Conservation (phyloP, 2,888 invertebrate genomes). For the Dynastes grantii region DNA sequence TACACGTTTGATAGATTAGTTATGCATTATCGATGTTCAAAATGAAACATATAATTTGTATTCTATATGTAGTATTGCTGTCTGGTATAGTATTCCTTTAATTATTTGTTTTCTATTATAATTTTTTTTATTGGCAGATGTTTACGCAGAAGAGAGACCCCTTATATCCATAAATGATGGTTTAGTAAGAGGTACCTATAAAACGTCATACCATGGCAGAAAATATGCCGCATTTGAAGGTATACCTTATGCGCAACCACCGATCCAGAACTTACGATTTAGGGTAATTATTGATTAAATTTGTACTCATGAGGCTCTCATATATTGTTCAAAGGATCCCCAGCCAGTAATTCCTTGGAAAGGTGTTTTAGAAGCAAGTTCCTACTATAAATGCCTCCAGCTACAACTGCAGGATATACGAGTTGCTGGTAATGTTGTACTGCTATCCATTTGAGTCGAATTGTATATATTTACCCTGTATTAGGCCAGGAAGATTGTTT, state of each 20-base stretch:
- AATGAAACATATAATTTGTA: background rate
- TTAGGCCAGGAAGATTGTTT: constrained; percentile 79
- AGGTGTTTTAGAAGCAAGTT: constrained; percentile 59
- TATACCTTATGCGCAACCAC: constrained; percentile 51
- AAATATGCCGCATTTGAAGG: constrained; percentile 49
- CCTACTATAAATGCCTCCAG: constrained; percentile 61
- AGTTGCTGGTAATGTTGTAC: constrained; percentile 52
- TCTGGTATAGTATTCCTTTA: constrained; percentile 1
- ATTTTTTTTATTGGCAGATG: background rate
- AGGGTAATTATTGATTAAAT: constrained; percentile 26
- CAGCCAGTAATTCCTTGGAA: constrained; percentile 61
- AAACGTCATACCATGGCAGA: constrained; percentile 42
- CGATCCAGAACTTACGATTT: constrained; percentile 45
- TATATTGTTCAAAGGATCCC: constrained; percentile 57
- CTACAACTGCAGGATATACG: background rate
- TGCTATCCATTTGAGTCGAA: constrained; percentile 65
- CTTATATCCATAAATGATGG: constrained; percentile 38
- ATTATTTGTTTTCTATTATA: background rate
- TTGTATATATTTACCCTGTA: background rate
- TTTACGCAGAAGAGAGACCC: constrained; percentile 40
- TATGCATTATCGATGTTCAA: background rate
- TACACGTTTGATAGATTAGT: background rate
- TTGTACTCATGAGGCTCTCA: background rate
- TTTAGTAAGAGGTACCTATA: constrained; percentile 39
- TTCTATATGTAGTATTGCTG: background rate